Percentiles rank a stretch among this genome's conserved stretches.
Conservation (phyloP, 2,113 vertebrate genomes). For the Anseranas semipalmata region DNA sequence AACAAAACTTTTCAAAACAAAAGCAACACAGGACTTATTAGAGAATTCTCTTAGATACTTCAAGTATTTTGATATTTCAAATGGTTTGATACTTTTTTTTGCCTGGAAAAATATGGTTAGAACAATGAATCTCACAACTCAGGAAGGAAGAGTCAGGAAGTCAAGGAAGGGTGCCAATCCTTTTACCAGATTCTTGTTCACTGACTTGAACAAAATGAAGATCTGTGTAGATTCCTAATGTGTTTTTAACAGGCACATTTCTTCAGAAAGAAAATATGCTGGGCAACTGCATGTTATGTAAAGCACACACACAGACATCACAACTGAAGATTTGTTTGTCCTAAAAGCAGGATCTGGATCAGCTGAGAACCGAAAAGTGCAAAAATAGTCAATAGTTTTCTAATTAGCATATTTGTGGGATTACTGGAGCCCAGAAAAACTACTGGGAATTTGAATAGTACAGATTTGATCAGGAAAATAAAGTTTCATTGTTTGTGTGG, state of each 20-base stretch:
- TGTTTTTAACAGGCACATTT: not conserved
- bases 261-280: not conserved
- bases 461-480: not conserved
- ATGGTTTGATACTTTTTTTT: not conserved
- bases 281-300: not conserved
- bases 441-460: not conserved
- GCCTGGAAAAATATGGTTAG: not conserved
- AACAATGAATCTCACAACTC: not conserved
- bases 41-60: not conserved
- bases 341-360: not conserved
- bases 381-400: not conserved
- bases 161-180: not conserved
- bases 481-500: not conserved
- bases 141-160: not conserved
- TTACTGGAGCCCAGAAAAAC: not conserved
- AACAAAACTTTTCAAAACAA: not conserved
- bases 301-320: not conserved
- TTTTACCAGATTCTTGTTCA: not conserved
- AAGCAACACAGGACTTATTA: not conserved
- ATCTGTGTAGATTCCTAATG: not conserved
- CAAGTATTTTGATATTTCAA: not conserved
- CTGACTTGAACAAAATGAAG: not conserved
- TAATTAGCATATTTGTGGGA: slow-evolving; percentile 35
- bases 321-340: not conserved
- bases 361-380: not conserved